A percentile compares a stretch with the other conserved stretches of the same genome.
Evolutionary conservation across 2,797 vertebrate genomes (phyloP).

Genomic region (Macropodus opercularis): DNA sequence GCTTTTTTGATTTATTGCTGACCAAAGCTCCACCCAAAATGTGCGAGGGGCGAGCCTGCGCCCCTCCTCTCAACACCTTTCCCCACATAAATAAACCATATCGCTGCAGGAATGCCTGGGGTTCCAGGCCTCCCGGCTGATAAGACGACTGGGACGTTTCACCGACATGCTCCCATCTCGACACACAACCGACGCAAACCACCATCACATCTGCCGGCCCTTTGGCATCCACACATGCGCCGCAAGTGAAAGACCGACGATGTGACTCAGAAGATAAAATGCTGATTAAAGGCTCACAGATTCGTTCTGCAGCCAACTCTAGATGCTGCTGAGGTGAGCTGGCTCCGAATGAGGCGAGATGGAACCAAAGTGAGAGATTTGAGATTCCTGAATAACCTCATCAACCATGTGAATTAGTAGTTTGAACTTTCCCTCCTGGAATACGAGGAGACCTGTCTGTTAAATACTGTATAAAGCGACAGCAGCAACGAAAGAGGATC

Average conservation of each 20-base stretch:
- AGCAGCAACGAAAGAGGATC: no score
- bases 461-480: no score
- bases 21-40: constrained; percentile 73
- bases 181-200: constrained; percentile 48
- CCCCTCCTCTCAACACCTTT: constrained; percentile 77
- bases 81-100: constrained; percentile 80
- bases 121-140: constrained; percentile 61
- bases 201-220: constrained; percentile 62
- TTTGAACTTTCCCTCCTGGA: no score
- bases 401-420: no score
- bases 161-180: constrained; percentile 55
- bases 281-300: constrained; percentile 39
- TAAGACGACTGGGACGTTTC: constrained; percentile 63
- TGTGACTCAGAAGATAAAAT: constrained; percentile 55
- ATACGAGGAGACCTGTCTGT: no score
- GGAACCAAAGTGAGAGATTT: not conserved
- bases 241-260: constrained; percentile 47
- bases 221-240: constrained; percentile 28
- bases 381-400: no score
- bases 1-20: constrained; percentile 80
- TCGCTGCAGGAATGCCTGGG: constrained; percentile 70
- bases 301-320: constrained; percentile 31
- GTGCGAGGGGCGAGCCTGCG: constrained; percentile 58
- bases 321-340: constrained; percentile 39
- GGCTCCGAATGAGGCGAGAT: constrained; percentile 27